phyloP scores from a whole-genome alignment of 2,888 invertebrate species.

The Philaethria dido region DNA sequence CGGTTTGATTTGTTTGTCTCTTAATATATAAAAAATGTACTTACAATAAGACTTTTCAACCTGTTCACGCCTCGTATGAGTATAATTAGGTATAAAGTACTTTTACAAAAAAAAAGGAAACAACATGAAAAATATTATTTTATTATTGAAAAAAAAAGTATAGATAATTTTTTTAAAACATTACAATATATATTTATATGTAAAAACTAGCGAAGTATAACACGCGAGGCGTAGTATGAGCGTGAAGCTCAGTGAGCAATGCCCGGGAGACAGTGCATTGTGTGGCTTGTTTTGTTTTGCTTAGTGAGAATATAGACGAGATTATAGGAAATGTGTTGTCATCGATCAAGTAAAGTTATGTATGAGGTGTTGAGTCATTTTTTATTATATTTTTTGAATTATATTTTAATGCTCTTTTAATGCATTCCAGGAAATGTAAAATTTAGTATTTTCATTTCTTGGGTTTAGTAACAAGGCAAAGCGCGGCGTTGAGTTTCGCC shows the following conservation, averaged over 20 bases:
- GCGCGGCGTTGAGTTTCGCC: too few relatives aligned
- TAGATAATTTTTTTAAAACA: neutral
- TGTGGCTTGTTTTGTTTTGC: conserved; percentile 41
- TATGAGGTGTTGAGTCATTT: neutral
- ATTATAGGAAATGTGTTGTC: conserved; percentile 6
- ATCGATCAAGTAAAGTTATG: conserved; percentile 11
- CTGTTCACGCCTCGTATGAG: too few relatives aligned
- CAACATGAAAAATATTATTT: too few relatives aligned
- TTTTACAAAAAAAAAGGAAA: too few relatives aligned
- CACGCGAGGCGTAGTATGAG: neutral
- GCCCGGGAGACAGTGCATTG: conserved; percentile 33
- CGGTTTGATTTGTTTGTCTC: too few relatives aligned
- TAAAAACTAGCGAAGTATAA: neutral
- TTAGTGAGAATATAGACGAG: conserved; percentile 30
- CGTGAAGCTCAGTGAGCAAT: conserved; percentile 23
- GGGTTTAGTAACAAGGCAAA: too few relatives aligned
- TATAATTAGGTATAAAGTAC: too few relatives aligned
- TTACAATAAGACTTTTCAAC: too few relatives aligned
- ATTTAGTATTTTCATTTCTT: too few relatives aligned
- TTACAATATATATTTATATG: neutral
- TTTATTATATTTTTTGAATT: neutral
- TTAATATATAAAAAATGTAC: too few relatives aligned
- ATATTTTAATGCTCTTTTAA: neutral
- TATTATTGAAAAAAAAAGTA: too few relatives aligned
- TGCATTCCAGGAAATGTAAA: too few relatives aligned